Conservation (phyloP, 2,888 invertebrate species). For the Heteropelma amictum region DNA sequence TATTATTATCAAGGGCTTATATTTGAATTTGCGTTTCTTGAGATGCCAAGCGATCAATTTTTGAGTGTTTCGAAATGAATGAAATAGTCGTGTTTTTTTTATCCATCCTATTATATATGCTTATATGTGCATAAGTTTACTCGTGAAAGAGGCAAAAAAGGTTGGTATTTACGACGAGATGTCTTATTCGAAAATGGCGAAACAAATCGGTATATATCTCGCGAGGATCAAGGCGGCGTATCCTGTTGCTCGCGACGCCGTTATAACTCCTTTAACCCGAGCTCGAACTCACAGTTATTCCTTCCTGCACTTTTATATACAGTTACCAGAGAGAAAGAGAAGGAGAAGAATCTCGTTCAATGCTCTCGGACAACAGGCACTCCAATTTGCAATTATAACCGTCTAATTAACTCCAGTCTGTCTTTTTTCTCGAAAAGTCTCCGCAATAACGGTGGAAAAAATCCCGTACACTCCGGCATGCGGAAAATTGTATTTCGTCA, state of each 20-base stretch:
- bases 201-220: slow-evolving; percentile 69
- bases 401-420: slow-evolving; percentile 32
- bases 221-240: slow-evolving; percentile 53
- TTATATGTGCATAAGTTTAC: slow-evolving; percentile 7
- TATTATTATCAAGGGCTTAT: too few relatives aligned
- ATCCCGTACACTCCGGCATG: neutral
- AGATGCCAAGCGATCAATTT: too few relatives aligned
- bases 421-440: neutral
- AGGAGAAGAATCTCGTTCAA: slow-evolving; percentile 43
- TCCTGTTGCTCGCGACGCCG: slow-evolving; percentile 55
- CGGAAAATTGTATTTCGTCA: neutral
- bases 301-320: slow-evolving; percentile 67
- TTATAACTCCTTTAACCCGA: slow-evolving; percentile 55
- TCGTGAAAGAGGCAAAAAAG: slow-evolving; percentile 15
- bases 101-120: too few relatives aligned
- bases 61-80: too few relatives aligned
- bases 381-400: slow-evolving; percentile 48
- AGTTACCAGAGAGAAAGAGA: slow-evolving; percentile 64
- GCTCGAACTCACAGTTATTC: slow-evolving; percentile 59
- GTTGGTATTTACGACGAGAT: slow-evolving; percentile 36
- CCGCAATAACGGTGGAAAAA: neutral
- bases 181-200: slow-evolving; percentile 63
- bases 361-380: slow-evolving; percentile 35
- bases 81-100: too few relatives aligned
- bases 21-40: too few relatives aligned